phyloP scores from a whole-genome alignment of 2,113 vertebrate species.

The Saccopteryx leptura region DNA sequence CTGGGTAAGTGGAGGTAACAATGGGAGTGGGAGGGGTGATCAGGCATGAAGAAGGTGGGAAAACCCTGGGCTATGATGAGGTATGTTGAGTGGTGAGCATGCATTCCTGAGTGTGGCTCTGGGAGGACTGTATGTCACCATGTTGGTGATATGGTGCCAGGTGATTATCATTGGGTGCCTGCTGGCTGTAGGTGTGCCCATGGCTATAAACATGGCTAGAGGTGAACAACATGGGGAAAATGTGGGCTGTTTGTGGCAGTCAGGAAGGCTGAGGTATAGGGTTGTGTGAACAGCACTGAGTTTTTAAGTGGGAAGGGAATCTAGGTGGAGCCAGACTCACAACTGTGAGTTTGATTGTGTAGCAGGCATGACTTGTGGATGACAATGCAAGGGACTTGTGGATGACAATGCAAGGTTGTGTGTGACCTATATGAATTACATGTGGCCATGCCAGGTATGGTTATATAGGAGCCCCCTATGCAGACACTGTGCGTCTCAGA shows the following conservation, averaged over 20 bases:
- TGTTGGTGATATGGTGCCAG: neutral
- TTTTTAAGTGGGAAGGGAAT: neutral
- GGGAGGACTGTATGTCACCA: neutral
- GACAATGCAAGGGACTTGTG: neutral
- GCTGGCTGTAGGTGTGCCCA: neutral
- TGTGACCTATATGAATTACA: neutral
- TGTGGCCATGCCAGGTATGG: neutral
- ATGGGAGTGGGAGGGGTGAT: neutral
- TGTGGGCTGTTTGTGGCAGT: neutral
- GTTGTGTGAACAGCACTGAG: neutral
- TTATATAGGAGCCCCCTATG: neutral
- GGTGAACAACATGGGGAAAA: neutral
- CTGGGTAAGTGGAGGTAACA: neutral
- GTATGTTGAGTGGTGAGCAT: neutral
- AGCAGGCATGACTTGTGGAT: no score
- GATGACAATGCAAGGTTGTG: neutral
- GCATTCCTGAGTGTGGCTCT: neutral
- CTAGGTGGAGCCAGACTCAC: neutral
- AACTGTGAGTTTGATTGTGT: neutral
- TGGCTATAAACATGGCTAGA: fast-evolving
- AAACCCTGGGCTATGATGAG: neutral
- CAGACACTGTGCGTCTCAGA: neutral
- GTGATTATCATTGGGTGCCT: neutral
- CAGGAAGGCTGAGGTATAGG: neutral
- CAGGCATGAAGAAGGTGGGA: neutral